These are phyloP conservation scores for Cairina moschata DNA, from an alignment of 2,113 vertebrate species.

Conservation along the genomic window DNA sequence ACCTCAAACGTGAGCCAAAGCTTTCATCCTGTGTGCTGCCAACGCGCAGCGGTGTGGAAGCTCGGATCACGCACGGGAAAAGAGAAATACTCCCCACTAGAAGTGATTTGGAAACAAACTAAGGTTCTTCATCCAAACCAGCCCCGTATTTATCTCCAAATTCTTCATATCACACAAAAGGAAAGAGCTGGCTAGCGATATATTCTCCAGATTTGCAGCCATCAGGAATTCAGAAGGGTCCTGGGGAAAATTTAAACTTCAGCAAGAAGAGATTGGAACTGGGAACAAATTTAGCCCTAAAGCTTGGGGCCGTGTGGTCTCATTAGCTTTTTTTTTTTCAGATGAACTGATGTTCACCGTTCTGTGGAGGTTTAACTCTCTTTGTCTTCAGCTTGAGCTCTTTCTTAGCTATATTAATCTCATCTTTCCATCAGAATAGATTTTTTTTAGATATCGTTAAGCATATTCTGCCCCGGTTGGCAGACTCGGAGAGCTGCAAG, in stretches of 20 bases:
- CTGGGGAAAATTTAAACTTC: neutral
- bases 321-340: too few relatives aligned
- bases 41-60: too few relatives aligned
- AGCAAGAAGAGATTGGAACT: neutral
- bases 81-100: neutral
- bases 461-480: neutral
- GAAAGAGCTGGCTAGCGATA: neutral
- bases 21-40: neutral
- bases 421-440: neutral
- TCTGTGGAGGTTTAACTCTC: neutral
- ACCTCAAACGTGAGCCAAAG: neutral
- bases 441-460: neutral
- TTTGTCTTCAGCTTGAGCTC: conserved; percentile 2
- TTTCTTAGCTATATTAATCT: neutral
- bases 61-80: neutral
- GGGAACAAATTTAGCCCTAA: neutral
- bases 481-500: neutral
- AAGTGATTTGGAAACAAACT: neutral
- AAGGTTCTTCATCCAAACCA: neutral
- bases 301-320: fast-evolving
- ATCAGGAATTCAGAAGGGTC: neutral
- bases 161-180: fast-evolving
- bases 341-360: neutral
- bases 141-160: neutral
- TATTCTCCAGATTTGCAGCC: neutral